These are phyloP conservation scores for Pelodiscus sinensis DNA, from an alignment of 2,113 vertebrate genomes.

Conservation along the genomic window DNA sequence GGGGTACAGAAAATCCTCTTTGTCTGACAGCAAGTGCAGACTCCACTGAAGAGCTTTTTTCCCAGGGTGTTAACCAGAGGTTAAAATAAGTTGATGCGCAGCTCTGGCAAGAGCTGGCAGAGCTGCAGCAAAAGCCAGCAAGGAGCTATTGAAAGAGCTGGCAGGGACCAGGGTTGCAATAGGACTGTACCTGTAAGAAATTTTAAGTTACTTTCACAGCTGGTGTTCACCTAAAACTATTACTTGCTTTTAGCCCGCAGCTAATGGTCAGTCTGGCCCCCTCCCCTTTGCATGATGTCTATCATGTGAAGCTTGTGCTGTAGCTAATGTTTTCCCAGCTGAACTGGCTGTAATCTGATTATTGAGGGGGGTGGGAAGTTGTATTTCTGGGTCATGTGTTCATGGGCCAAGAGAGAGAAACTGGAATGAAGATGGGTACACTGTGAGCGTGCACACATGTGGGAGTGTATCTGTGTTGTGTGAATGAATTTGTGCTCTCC, in stretches of 20 bases:
- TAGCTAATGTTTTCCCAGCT: background rate
- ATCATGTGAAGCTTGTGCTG: background rate
- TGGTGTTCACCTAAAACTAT: background rate
- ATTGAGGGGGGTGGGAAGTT: background rate
- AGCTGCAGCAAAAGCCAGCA: too few species aligned
- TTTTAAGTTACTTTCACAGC: too few species aligned
- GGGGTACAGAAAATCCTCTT: background rate
- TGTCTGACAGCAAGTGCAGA: background rate
- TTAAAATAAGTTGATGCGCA: too few species aligned
- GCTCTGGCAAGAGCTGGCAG: too few species aligned
- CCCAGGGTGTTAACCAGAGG: background rate
- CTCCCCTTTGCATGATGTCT: background rate
- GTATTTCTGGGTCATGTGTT: background rate
- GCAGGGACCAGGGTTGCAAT: too few species aligned
- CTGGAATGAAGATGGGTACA: background rate
- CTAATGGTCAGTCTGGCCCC: background rate
- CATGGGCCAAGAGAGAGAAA: background rate
- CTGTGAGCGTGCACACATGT: background rate
- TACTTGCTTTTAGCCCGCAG: background rate
- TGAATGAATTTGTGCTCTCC: background rate
- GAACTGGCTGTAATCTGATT: background rate
- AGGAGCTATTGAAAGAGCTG: too few species aligned
- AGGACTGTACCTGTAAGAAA: too few species aligned
- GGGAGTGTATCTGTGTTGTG: background rate
- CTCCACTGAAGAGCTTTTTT: background rate